Evolutionary conservation across 2,113 vertebrate genomes (phyloP).

Genomic region (Chaenogobius annularis): DNA sequence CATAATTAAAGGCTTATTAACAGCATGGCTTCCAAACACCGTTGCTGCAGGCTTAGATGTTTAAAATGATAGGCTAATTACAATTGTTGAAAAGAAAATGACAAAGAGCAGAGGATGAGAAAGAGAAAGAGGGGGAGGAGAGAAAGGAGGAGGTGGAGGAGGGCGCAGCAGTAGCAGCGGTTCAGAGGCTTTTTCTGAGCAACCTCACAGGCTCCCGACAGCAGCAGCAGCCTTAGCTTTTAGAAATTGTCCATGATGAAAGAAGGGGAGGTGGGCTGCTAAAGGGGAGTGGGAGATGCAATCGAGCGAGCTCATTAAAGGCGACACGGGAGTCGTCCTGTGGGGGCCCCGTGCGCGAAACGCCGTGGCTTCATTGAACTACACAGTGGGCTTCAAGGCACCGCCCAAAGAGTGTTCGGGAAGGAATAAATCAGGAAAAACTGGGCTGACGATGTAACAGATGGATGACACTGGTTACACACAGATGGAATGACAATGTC

Average conservation of each 20-base stretch:
- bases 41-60: not conserved
- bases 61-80: slow-evolving; percentile 5
- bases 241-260: slow-evolving; percentile 41
- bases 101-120: slow-evolving; percentile 36
- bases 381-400: slow-evolving; percentile 65
- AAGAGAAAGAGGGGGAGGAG: slow-evolving; percentile 2
- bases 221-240: slow-evolving; percentile 33
- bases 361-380: slow-evolving; percentile 40
- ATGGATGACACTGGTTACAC: slow-evolving; percentile 6
- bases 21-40: not conserved
- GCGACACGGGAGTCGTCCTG: slow-evolving; percentile 24
- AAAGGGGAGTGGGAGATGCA: slow-evolving; percentile 19
- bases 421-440: slow-evolving; percentile 25
- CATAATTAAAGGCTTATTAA: slow-evolving; percentile 5
- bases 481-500: not conserved
- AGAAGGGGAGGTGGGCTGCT: slow-evolving; percentile 19
- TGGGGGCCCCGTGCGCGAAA: slow-evolving; percentile 37
- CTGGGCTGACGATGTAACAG: not conserved
- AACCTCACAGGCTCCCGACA: slow-evolving; percentile 57
- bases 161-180: slow-evolving; percentile 15
- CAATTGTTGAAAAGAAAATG: slow-evolving; percentile 35
- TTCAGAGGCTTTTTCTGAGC: slow-evolving; percentile 47
- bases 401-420: slow-evolving; percentile 75
- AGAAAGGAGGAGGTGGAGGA: not conserved
- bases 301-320: slow-evolving; percentile 26